Base-by-base conservation (phyloP, 2,888 invertebrate species). In the Brachyptera putata region DNA sequence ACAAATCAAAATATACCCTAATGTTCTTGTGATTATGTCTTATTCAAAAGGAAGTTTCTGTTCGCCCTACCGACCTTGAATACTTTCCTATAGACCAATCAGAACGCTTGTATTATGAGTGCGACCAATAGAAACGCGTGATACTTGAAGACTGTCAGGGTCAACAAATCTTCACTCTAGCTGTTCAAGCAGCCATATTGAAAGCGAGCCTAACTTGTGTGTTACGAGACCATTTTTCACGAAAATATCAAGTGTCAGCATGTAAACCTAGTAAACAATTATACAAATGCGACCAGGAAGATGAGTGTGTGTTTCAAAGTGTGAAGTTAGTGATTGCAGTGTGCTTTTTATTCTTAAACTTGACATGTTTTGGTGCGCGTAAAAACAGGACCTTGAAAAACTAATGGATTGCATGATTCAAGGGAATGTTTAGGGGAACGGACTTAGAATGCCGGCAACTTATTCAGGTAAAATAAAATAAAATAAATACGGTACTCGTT, bases 101-200 rank as follows among this genome's bases (percentile, higher is more conserved):
- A 69, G 69, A 68, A 66, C 62, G 66, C 66, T 64, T 70, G 70
- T 69, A 68, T 70, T 71, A 68, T 68, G 68, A 66, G 67, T 64
- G 63, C 71, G 67, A 69, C 76, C 75, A 76, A 76, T 75, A 66
- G 70, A 66, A 69, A 68, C 63, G 24, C 61, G 60, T 61, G 58
- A 67, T 67, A 64, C 65, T 65, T 67, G 67, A 67, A 65, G 66
- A 67, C 68, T 70, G 71, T 74, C 76, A 76, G 75, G 77, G 76
- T 76, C 76, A 77, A 76, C 76, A 76, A 76, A 76, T 75, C 74
- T 58, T 64, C 59, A 39, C 57, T 56, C 75, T 75, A 75, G 73
- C 74, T 71, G 74, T 71, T 72, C 70, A 65, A 72, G 73, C 76
- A 74, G 76, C 76, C 77, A 77, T 77, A 74, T 77, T 77, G 77